These are phyloP conservation scores for Lutraria rhynchaena DNA, from an alignment of 1,140 invertebrate species.

Conservation along the genomic window DNA sequence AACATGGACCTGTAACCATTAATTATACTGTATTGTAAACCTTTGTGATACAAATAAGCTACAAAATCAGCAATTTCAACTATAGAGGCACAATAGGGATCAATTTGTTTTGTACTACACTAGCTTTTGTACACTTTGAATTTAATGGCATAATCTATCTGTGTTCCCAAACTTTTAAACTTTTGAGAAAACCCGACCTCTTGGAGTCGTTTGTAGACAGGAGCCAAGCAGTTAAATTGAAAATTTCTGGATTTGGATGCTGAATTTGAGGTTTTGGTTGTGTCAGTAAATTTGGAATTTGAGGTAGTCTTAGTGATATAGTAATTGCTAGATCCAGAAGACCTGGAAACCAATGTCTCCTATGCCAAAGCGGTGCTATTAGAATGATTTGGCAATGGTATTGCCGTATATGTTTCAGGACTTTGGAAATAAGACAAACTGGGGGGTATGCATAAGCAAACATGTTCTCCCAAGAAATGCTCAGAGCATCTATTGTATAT, in stretches of 20 bases:
- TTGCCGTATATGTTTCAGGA: slow-evolving; percentile 41
- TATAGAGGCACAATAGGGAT: too few species aligned
- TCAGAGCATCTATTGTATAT: slow-evolving; percentile 3
- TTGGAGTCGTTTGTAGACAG: slow-evolving; percentile 34
- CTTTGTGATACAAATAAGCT: slow-evolving; percentile 21
- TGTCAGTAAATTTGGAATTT: slow-evolving; percentile 3
- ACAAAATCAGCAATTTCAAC: slow-evolving; percentile 7
- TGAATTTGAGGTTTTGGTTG: slow-evolving; percentile 38
- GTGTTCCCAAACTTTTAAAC: slow-evolving; percentile 46
- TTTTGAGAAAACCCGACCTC: slow-evolving; percentile 36
- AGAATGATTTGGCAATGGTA: slow-evolving; percentile 58
- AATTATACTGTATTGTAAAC: slow-evolving; percentile 48
- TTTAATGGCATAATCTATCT: slow-evolving; percentile 40
- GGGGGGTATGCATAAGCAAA: slow-evolving; percentile 59
- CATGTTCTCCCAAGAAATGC: slow-evolving; percentile 54
- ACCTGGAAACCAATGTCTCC: slow-evolving; percentile 28
- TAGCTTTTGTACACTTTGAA: slow-evolving; percentile 40
- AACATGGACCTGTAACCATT: slow-evolving; percentile 52
- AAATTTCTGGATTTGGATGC: slow-evolving; percentile 35
- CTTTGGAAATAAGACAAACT: slow-evolving; percentile 39
- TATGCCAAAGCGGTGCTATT: slow-evolving; percentile 54
- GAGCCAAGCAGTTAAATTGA: slow-evolving; percentile 39
- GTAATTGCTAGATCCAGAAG: slow-evolving; percentile 23
- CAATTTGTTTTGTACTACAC: slow-evolving; percentile 24
- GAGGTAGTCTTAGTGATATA: slow-evolving; percentile 30